These are phyloP conservation scores for Phoxinus dragarum DNA, from an alignment of 2,797 vertebrate genomes.

Conservation along the genomic window DNA sequence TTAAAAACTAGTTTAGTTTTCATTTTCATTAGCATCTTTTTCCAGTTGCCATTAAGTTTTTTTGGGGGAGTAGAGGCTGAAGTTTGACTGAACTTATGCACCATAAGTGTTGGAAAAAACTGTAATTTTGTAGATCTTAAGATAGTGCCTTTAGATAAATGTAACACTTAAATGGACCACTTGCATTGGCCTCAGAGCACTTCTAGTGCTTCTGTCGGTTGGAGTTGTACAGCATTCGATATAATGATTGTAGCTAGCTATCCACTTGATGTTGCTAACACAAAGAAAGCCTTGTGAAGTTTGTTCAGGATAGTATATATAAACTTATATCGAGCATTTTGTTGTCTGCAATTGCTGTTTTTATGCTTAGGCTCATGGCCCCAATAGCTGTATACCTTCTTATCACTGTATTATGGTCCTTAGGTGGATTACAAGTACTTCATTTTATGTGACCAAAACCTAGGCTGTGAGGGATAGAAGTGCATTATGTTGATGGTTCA, in stretches of 20 bases:
- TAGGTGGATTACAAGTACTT: background rate
- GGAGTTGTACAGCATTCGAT: background rate
- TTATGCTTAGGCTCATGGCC: background rate
- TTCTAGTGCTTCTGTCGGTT: constrained; percentile 14
- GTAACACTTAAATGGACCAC: background rate
- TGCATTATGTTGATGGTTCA: constrained; percentile 1
- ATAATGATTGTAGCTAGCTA: background rate
- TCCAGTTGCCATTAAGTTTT: background rate
- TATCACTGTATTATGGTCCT: background rate
- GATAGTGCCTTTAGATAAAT: background rate
- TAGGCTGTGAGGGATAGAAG: background rate
- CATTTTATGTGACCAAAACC: constrained; percentile 6
- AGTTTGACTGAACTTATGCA: background rate
- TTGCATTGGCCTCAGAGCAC: background rate
- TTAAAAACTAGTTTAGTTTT: background rate
- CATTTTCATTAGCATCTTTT: background rate
- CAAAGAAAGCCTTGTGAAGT: background rate
- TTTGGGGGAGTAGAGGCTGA: background rate
- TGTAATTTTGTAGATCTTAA: background rate
- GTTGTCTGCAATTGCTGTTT: background rate
- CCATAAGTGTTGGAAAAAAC: background rate
- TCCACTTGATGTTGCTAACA: constrained; percentile 16
- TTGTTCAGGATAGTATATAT: background rate
- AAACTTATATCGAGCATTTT: constrained; percentile 4
- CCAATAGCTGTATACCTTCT: background rate